These are phyloP conservation scores for Antheraea pernyi DNA, from an alignment of 1,140 invertebrate species.

Conservation along the genomic window DNA sequence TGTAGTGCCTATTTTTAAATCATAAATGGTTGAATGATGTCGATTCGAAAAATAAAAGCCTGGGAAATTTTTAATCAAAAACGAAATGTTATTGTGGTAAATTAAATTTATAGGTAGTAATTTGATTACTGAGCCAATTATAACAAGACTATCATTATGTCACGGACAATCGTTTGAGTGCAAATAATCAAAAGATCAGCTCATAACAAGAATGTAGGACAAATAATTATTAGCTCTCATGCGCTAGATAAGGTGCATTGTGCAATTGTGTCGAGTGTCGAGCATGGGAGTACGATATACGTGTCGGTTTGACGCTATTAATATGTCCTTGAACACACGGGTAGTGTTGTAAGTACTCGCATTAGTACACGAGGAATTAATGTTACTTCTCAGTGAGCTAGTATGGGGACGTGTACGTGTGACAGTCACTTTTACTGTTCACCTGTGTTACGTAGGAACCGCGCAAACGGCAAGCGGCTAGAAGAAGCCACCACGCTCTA, in stretches of 20 bases:
- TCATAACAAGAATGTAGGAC: conserved; percentile 57
- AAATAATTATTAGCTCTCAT: conserved; percentile 63
- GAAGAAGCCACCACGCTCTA: conserved; percentile 53
- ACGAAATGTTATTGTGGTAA: background rate
- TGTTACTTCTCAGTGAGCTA: conserved; percentile 21
- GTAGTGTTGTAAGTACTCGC: conserved; percentile 21
- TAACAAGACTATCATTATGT: conserved; percentile 17
- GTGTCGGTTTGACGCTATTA: conserved; percentile 60
- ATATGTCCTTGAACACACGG: conserved; percentile 62
- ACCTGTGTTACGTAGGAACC: conserved; percentile 22
- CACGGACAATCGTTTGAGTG: conserved; percentile 43
- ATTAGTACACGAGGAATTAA: conserved; percentile 15
- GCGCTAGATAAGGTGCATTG: conserved; percentile 70
- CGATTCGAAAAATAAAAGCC: no score
- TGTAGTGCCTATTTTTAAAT: background rate
- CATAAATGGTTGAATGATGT: background rate
- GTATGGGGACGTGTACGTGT: conserved; percentile 25
- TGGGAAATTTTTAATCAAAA: no score
- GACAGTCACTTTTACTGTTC: conserved; percentile 45
- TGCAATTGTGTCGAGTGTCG: conserved; percentile 48
- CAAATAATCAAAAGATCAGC: conserved; percentile 44
- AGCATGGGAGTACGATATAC: conserved; percentile 55
- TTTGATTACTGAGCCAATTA: background rate
- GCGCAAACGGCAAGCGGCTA: conserved; percentile 1
- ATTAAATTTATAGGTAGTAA: background rate